Percentiles rank a stretch among this genome's conserved stretches.
phyloP scores from a whole-genome alignment of 2,113 vertebrate genomes.

The Brachypodius melanocephalos region DNA sequence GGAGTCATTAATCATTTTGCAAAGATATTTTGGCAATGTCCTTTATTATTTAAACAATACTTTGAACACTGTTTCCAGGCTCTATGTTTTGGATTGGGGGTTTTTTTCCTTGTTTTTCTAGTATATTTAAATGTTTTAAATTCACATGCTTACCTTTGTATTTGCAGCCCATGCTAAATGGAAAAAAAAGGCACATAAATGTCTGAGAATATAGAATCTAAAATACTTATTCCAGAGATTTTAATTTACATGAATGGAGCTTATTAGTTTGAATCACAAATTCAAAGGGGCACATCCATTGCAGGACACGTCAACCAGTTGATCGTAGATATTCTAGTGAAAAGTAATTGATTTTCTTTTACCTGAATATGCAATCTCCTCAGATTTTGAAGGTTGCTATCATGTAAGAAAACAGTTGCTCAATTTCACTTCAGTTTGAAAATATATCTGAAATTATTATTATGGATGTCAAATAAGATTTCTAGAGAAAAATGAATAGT shows the following conservation, averaged over 20 bases:
- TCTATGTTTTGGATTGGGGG: neutral
- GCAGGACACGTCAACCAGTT: neutral
- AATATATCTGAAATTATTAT: neutral
- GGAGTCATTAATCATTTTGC: neutral
- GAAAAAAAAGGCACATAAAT: neutral
- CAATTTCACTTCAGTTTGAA: neutral
- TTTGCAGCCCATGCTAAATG: neutral
- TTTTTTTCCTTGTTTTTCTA: neutral
- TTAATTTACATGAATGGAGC: neutral
- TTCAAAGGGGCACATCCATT: neutral
- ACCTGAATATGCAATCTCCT: neutral
- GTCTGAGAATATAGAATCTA: neutral
- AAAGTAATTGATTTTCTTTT: neutral
- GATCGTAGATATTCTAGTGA: neutral
- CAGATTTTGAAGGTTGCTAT: neutral
- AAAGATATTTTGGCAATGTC: neutral
- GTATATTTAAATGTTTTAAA: neutral
- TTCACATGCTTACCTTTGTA: neutral
- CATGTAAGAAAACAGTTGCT: neutral
- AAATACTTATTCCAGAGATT: neutral
- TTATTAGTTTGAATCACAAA: neutral
- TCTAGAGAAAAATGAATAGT: neutral
- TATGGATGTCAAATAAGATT: neutral
- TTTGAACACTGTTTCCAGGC: neutral
- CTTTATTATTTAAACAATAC: neutral